Evolutionary conservation across 2,888 invertebrate species (phyloP).

Genomic region (Adineta ricciae): DNA sequence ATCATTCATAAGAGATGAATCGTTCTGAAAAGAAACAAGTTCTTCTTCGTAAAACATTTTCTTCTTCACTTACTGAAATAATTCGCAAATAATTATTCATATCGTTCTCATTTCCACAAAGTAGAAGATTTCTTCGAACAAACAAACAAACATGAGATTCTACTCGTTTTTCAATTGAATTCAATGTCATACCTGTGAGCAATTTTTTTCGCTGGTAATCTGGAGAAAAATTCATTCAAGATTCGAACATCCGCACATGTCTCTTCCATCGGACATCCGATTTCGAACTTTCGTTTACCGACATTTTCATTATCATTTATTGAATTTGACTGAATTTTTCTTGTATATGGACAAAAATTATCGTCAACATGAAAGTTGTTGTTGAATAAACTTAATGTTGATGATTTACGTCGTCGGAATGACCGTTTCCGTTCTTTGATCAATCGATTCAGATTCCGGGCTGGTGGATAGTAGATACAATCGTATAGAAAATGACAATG

Average conservation of each 20-base stretch:
- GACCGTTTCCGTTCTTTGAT: conserved; percentile 6
- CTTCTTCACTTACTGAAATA: not conserved
- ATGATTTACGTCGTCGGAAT: conserved; percentile 3
- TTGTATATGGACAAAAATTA: not conserved
- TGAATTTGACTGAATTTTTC: not conserved
- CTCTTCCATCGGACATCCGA: not conserved
- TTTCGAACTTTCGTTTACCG: not conserved
- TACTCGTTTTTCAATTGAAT: not conserved
- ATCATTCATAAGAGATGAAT: not conserved
- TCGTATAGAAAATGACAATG: conserved; percentile 16
- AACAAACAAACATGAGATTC: not conserved
- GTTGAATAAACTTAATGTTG: not conserved
- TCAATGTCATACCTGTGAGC: not conserved
- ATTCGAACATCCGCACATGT: not conserved
- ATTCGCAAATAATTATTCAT: not conserved
- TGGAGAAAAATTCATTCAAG: not conserved
- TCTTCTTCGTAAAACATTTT: no score
- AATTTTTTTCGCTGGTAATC: not conserved
- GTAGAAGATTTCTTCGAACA: not conserved
- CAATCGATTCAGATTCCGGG: not conserved
- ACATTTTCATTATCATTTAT: not conserved
- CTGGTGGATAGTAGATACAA: not conserved
- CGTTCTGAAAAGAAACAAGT: not conserved
- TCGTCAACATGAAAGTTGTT: not conserved
- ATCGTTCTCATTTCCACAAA: conserved; percentile 1